Percentiles rank a stretch among this genome's conserved stretches.
Conservation (phyloP, 2,797 vertebrate genomes). For the Enteromius treurensis region DNA sequence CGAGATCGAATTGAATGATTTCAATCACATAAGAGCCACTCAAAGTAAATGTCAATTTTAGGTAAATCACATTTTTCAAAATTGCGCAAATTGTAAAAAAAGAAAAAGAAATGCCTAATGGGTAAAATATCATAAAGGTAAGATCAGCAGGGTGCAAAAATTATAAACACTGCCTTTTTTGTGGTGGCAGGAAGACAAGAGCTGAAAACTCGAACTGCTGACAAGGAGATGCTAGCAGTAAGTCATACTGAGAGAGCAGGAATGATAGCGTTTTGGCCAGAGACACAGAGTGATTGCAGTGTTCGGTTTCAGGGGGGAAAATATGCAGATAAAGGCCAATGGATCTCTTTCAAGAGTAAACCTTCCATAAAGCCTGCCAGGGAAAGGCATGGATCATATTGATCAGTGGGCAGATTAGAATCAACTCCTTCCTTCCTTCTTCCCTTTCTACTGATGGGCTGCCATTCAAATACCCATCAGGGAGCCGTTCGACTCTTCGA, state of each 20-base stretch:
- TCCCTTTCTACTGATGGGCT: conserved; percentile 40
- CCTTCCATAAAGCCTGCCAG: conserved; percentile 49
- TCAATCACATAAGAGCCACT: background rate
- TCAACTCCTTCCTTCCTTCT: conserved; percentile 38
- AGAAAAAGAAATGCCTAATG: background rate
- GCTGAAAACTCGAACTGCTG: conserved; percentile 26
- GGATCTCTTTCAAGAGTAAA: conserved; percentile 37
- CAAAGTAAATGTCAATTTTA: background rate
- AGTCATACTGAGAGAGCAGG: conserved; percentile 14
- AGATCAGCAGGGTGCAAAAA: conserved; percentile 12
- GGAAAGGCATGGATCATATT: conserved; percentile 51
- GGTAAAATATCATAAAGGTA: background rate
- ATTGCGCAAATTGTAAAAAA: background rate
- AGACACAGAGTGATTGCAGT: conserved; percentile 43
- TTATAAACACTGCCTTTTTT: conserved; percentile 11
- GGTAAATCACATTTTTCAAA: background rate
- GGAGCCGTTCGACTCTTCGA: conserved; percentile 37
- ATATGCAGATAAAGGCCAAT: conserved; percentile 50
- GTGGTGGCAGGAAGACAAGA: conserved; percentile 11
- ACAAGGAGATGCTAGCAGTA: conserved; percentile 21
- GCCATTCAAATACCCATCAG: conserved; percentile 47
- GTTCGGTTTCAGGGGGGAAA: conserved; percentile 43
- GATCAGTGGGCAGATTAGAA: conserved; percentile 48
- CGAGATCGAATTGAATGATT: background rate
- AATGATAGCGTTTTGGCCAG: conserved; percentile 27